Base-by-base conservation (phyloP, 2,797 vertebrate genomes). In the Sebastolobus altivelis region DNA sequence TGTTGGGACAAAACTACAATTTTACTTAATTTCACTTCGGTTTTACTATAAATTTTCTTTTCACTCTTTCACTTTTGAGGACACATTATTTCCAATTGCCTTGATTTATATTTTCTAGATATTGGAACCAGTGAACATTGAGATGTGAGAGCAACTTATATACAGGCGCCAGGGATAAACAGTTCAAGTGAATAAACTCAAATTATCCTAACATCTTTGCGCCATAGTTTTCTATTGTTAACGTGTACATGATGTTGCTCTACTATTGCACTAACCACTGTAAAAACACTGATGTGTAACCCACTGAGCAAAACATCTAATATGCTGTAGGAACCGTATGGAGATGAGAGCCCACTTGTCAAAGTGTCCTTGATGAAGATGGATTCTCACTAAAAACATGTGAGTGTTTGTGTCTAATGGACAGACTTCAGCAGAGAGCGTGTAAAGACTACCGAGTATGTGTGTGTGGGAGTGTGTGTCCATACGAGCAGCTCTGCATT, bases 401-500 rank as follows among this genome's bases (percentile, higher is more conserved):
- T 61, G 54, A 67, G 74, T 72, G 71, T 78, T 72, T 81, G 52
- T 59, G 29, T 80, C 65, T 66, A 13, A 35, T 27, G 25, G 31
- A 61, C 22, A 60, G 16, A 56, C 33, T 35, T 31, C 16, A 72
- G 29, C 38, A 59, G n/a, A 74, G 54, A 66, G 67, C 55, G n/a
- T 67, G 46, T 62, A 46, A 55, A 82, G 70, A 75, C 84, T 31
- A 33, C 65, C 69, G 37, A 80, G 72, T 52, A n/a, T 79, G 59
- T 75, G 63, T 77, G 77, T 90, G 88, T 55, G 79, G 79, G 87
- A 84, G 90, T 87, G 74, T 72, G 82, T 81, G 74, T 82, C 84
- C 85, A 83, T 87, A 88, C 71, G 81, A 85, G 82, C 78, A 71
- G 85, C 83, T 77, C 88, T 88, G 86, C 89, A 94, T 95, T 95